phyloP scores from a whole-genome alignment of 2,113 vertebrate species.

The Arvicanthis niloticus region DNA sequence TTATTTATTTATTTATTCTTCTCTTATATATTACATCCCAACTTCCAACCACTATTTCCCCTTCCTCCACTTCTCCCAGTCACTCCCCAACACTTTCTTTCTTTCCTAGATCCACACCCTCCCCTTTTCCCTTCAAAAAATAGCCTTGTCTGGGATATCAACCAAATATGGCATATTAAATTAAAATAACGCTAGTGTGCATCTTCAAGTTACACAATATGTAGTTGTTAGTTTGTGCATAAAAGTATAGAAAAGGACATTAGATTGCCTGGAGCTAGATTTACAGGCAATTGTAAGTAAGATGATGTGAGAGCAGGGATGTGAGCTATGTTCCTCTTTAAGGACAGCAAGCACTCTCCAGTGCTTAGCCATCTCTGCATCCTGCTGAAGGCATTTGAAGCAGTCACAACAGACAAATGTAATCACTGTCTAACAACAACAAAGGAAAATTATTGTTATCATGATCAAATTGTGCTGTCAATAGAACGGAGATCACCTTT shows the following conservation, averaged over 20 bases:
- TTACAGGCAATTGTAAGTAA: too few relatives aligned
- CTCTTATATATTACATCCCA: neutral
- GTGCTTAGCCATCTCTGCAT: neutral
- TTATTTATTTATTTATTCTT: neutral
- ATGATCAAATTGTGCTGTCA: neutral
- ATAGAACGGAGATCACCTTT: neutral
- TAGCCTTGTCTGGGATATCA: neutral
- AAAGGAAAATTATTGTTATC: neutral
- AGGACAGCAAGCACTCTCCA: neutral
- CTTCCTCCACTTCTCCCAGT: neutral
- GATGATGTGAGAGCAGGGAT: neutral
- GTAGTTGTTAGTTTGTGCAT: neutral
- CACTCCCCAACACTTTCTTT: neutral
- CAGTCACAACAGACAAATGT: neutral
- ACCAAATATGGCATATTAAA: neutral
- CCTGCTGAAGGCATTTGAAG: neutral
- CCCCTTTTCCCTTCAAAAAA: neutral
- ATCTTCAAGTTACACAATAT: neutral
- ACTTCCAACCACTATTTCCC: neutral
- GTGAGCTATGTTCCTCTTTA: neutral
- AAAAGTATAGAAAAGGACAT: rapidly evolving
- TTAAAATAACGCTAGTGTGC: neutral
- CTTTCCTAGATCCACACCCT: too few relatives aligned
- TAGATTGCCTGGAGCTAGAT: neutral
- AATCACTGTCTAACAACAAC: neutral